A percentile compares a stretch with the other conserved stretches of the same genome.
Conservation (phyloP, 2,113 vertebrate species). For the Callocephalon fimbriatum region DNA sequence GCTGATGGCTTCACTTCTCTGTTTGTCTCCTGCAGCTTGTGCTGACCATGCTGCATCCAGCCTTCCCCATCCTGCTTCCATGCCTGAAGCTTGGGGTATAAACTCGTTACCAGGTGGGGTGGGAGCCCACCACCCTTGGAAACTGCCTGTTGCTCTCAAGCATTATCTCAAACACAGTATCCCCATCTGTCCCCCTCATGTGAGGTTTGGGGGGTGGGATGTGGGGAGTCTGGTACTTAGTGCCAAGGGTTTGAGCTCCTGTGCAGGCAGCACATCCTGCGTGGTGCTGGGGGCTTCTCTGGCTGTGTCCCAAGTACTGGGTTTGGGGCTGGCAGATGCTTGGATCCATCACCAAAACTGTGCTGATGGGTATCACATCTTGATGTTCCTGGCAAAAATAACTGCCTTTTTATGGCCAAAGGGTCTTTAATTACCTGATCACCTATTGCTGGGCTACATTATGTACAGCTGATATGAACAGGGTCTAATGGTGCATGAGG, state of each 20-base stretch:
- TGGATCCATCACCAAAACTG: neutral
- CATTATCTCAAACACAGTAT: accelerated
- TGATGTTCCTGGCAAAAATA: neutral
- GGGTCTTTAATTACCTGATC: neutral
- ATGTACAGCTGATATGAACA: neutral
- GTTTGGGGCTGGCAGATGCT: neutral
- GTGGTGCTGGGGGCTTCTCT: neutral
- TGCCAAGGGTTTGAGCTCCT: neutral
- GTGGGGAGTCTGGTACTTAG: neutral
- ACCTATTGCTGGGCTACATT: neutral
- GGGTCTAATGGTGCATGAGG: neutral
- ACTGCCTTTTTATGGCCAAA: accelerated
- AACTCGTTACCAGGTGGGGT: accelerated
- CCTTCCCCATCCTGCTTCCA: neutral
- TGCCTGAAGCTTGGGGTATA: neutral
- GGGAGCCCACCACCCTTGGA: neutral
- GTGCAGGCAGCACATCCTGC: accelerated
- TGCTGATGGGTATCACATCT: neutral
- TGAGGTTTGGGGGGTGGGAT: neutral
- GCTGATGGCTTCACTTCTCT: neutral
- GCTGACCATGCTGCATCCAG: neutral
- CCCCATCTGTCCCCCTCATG: accelerated
- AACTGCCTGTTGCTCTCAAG: neutral
- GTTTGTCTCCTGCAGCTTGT: neutral
- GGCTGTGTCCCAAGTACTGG: neutral